Conservation (phyloP, 2,888 invertebrate genomes). For the Synergus umbraculus region DNA sequence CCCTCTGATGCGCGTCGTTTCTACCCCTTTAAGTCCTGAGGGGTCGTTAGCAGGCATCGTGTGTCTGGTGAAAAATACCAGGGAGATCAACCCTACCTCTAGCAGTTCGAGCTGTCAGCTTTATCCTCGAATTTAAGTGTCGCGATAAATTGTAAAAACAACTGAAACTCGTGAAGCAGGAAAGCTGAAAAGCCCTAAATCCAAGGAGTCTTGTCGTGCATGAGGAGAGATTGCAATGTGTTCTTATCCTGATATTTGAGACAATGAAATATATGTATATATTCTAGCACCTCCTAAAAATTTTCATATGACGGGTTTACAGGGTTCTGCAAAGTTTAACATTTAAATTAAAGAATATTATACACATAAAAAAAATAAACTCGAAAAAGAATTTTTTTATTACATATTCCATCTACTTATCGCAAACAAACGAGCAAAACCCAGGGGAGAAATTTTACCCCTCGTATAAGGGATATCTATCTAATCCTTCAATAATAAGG, state of each 20-base stretch:
- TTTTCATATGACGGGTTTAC: no score
- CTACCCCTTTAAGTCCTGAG: neutral
- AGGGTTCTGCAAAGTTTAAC: neutral
- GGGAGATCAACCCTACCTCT: conserved; percentile 16
- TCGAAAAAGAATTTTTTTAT: neutral
- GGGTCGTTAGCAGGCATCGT: conserved; percentile 19
- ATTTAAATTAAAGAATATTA: neutral
- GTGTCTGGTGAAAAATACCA: conserved; percentile 24
- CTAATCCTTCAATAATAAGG: neutral
- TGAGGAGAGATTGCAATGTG: neutral
- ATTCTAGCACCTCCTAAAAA: neutral
- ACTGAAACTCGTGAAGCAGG: neutral
- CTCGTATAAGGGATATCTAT: neutral
- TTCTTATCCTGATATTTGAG: neutral
- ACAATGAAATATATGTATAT: neutral
- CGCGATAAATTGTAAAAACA: conserved; percentile 27
- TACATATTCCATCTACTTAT: neutral
- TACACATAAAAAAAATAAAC: neutral
- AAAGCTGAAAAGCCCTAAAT: neutral
- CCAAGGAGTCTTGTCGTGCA: conserved; percentile 10
- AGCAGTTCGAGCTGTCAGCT: conserved; percentile 16
- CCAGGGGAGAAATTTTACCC: neutral
- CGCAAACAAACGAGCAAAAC: neutral
- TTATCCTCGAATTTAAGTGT: conserved; percentile 26
- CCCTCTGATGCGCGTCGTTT: neutral